Evolutionary conservation across 2,113 vertebrate genomes (phyloP), one percentile per base, ranked within the genome.

Genomic region (Haemorhous mexicanus): DNA sequence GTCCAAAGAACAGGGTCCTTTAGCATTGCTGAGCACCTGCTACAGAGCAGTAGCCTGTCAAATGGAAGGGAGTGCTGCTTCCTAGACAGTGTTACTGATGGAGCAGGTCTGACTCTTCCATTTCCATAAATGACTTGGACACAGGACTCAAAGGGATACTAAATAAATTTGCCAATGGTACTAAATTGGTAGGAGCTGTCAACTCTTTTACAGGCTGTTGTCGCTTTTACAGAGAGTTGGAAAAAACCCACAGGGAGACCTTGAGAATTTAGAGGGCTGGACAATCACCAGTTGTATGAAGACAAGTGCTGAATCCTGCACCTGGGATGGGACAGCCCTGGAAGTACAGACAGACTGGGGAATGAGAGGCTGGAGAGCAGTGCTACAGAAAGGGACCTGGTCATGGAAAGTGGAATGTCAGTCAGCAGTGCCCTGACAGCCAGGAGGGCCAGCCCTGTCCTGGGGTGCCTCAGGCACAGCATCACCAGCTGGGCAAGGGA

Each of bases 401-500:
- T 20, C 12, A 9, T 6, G 11, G 61, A 8, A 59, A 61, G 3
- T 2, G 14, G 53, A 46, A 46, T 6, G 4, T 8, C 16, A 61
- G 15, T 2, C 44, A 52, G 69, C 27, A 67, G 33, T 46, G 52
- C 10, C 68, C 68, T 46, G 77, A 39, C 52, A 67, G 61, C 46
- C 52, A 61, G 33, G 23, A 67, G 39, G 33, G 46, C 7, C 59
- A 81, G 0, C 5, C 0, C 0, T 37, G 67, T 28, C 52, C 35
- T 52, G 19, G 33, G 50, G 33, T 7, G 16, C 68, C 7, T 39
- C 33, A 50, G 59, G 26, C 14, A 23, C 37, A 64, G 75, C 50
- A 37, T 22, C 1, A 0, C 12, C 43, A 44, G 50, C 14, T 0
- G 0, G 18, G 18, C 26, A 6, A 35, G 32, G 15, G 26, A 80